Evolutionary conservation across 2,888 invertebrate species (phyloP), one percentile per base, ranked within the genome.

Genomic region (Labia minor): DNA sequence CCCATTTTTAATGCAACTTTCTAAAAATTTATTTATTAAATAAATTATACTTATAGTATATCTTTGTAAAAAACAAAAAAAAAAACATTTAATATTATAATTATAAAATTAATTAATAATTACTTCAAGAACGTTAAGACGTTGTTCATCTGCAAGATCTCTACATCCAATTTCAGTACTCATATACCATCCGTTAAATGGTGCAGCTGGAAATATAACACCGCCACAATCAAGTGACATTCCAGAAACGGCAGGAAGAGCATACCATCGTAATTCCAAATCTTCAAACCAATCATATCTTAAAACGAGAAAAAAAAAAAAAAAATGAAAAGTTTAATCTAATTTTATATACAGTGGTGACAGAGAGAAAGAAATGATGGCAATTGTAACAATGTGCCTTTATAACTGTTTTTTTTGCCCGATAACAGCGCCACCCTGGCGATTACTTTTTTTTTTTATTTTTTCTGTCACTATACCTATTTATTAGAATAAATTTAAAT

Each of bases 171-270:
- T 94, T 81, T 96, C 96, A 0, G 95, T 95, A 73, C 92, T 91
- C 95, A 96, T 95, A 78, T 95, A 96, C 96, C 95, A 96, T 14
- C 96, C 96, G 76, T 94, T 95, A 80, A 96, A 96, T 21, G 95
- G 93, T 65, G 90, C 89, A 0, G 90, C 95, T 0, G 95, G 92
- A 77, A 95, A 96, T 77, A 95, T 90, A 61, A 96, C 82, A 6
- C 96, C 96, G 0, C 96, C 96, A 75, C 94, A 93, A 78, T 96
- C 95, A 77, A 96, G 92, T 70, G 93, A 83, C 94, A 95, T 95
- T 73, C 83, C 85, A 1, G 95, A 88, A 1, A 96, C 95, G 0
- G 94, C 95, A 0, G 95, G 95, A 16, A 92, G 79, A 0, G 87
- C 88, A 77, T 92, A 95, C 96, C 96, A 96, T 73, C 90, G 88